Evolutionary conservation across 2,797 vertebrate species (phyloP), one percentile per base, ranked within the genome.

Genomic region (Antrozous pallidus): DNA sequence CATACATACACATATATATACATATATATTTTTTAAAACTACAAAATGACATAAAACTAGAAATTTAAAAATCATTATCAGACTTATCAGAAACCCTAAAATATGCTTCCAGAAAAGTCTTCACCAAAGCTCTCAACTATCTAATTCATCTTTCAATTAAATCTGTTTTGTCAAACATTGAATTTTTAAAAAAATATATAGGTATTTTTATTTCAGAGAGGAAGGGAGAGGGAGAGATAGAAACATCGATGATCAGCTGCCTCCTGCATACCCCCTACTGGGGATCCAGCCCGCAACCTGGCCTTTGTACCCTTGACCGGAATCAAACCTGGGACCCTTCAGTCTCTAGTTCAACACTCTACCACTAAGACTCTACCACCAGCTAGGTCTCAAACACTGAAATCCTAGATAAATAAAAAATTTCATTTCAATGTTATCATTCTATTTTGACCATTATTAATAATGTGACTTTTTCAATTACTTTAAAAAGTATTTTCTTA

Each of bases 391-490:
- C 67, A 91, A 58, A 65, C 63, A 65, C 0, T 63, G 12, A 78
- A 67, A 75, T 80, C 88, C 38, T 47, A 95, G 45, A 71, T 65
- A 93, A 85, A 74, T 63, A n/a, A 73, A 70, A 80, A 94, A 63
- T 36, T 0, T 31, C n/a, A 69, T 22, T 86, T 92, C 81, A 74
- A 40, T 63, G 70, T 36, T 61, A 67, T 1, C 85, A 5, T 69
- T 58, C 73, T 24, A 10, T 56, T 82, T 79, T 78, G 18, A 56
- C 86, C 28, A 67, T 88, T 92, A 91, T 38, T 75, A 86, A 69
- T 38, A 61, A 3, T 70, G 8, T 31, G 51, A 33, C 8, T 58
- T 75, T 77, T 69, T 24, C 54, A 93, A 80, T 0, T 3, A 61
- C 33, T 80, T 78, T 65, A 77, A 45, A 73, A 40, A 87, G 33